Evolutionary conservation across 2,797 vertebrate genomes (phyloP).

Genomic region (Psittacula derbiana): DNA sequence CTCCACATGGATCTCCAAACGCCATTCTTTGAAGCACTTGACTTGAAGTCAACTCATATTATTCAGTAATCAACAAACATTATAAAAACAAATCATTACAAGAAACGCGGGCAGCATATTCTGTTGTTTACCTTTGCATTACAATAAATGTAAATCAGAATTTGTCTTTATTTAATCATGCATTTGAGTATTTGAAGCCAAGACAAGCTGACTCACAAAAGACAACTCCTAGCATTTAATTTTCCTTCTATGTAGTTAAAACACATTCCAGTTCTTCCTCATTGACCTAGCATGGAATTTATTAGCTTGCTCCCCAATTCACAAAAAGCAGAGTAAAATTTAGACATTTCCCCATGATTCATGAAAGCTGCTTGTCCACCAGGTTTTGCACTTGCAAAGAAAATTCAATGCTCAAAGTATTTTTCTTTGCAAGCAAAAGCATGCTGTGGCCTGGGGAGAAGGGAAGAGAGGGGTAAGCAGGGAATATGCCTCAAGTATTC

Average conservation of each 20-base stretch:
- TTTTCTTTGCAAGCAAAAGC: neutral
- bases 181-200: neutral
- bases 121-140: neutral
- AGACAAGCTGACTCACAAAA: neutral
- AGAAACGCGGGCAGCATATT: neutral
- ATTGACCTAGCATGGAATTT: neutral
- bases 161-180: neutral
- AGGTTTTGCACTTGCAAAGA: neutral
- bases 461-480: too few relatives aligned
- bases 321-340: neutral
- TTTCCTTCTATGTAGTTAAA: neutral
- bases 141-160: neutral
- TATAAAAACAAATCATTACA: neutral
- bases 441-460: neutral
- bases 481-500: fast-evolving
- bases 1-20: neutral
- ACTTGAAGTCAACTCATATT: neutral
- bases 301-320: neutral
- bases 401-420: neutral
- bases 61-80: neutral
- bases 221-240: neutral
- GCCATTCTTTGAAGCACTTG: neutral
- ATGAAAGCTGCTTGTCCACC: neutral
- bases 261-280: neutral
- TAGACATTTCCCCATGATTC: neutral